Evolutionary conservation across 2,797 vertebrate species (phyloP), one percentile per base, ranked within the genome.

Genomic region (Rhyacichthys aspro): DNA sequence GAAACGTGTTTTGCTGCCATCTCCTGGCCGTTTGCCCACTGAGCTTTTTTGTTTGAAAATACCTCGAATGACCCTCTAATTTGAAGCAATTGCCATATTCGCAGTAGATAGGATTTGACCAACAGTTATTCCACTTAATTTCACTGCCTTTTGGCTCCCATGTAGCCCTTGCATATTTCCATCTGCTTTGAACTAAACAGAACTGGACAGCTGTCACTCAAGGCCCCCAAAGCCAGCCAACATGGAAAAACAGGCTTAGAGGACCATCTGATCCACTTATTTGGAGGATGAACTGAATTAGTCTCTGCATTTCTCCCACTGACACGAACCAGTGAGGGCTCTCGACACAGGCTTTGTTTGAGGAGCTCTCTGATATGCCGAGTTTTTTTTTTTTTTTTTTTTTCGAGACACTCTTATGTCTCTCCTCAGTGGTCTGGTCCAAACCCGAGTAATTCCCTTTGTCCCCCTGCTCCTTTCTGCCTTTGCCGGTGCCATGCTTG

Each of bases 1-100:
- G 3, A 72, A 63, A 56, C 81, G 81, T 79, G 65, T 61, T 86
- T 28, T 92, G 82, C 86, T 84, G 81, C 87, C 90, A 88, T 86
- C 92, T 91, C 19, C 80, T 90, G 92, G 88, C 50, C 2, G 1
- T 36, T 6, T 59, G 44, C 7, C 49, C 42, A 16, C 55, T 61
- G 19, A 43, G 11, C 17, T 54, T 9, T 18, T 49, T 36, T 55
- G 10, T 34, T 9, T 3, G 33, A 48, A 36, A 37, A 36, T 49
- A 38, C 42, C 36, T 23, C 14, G 43, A 10, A 17, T 55, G 62
- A 74, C 33, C 32, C 54, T 55, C 67, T 44, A 0, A 32, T 56
- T 34, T 32, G 16, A 16, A 14, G 9, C 4, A 11, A 16, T 9
- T 55, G 41, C 60, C 41, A 41, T n/a, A 7, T 38, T 33, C 16